Conservation (phyloP, 2,888 invertebrate genomes). For the Pilophorus perplexus region DNA sequence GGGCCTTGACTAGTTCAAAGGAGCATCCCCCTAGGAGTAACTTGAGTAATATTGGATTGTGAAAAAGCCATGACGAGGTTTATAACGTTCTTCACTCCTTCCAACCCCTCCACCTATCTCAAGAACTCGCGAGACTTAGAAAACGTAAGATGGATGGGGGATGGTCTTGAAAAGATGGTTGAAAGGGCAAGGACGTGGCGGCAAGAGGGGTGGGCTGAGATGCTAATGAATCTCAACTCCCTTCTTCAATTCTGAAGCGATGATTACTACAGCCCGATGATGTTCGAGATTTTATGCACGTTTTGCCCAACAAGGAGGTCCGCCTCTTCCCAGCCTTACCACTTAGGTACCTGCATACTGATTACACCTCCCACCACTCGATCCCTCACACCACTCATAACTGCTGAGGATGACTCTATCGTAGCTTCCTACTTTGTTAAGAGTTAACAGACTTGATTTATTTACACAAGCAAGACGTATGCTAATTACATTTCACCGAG, state of each 20-base stretch:
- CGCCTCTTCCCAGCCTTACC: neutral
- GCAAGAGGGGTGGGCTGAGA: neutral
- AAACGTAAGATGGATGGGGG: too few relatives aligned
- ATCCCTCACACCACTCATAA: constrained; percentile 2
- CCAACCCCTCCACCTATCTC: neutral
- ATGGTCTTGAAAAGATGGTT: neutral
- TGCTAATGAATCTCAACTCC: constrained; percentile 36
- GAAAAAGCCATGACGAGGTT: neutral
- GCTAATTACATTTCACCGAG: too few relatives aligned
- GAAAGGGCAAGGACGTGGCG: neutral
- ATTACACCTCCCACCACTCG: neutral
- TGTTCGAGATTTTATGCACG: constrained; percentile 35
- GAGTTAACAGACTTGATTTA: too few relatives aligned
- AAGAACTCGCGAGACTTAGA: too few relatives aligned
- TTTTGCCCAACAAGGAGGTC: constrained; percentile 10
- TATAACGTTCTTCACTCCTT: neutral
- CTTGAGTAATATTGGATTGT: neutral
- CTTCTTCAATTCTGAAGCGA: constrained; percentile 27
- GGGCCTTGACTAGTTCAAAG: too few relatives aligned
- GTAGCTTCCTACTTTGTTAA: too few relatives aligned
- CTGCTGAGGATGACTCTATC: neutral
- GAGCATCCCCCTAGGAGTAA: neutral
- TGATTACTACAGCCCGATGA: constrained; percentile 25
- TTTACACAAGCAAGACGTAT: too few relatives aligned
- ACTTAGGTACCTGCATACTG: neutral